Percentiles rank a stretch among this genome's conserved stretches.
Evolutionary conservation across 1,140 invertebrate genomes (phyloP).

Genomic region (Camponotus pennsylvanicus): DNA sequence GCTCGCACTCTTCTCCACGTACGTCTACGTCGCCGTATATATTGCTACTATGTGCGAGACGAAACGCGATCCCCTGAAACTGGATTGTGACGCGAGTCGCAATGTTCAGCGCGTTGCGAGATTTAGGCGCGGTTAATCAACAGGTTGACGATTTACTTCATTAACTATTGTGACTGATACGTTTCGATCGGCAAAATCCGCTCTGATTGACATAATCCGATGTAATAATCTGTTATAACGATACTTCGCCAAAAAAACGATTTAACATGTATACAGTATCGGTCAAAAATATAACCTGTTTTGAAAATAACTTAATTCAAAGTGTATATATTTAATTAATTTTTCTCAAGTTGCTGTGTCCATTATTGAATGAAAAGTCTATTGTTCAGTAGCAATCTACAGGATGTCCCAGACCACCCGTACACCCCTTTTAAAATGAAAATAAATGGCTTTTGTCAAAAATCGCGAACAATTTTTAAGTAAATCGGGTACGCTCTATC

Average conservation of each 20-base stretch:
- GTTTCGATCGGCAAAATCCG: background rate
- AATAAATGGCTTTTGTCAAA: too few relatives aligned
- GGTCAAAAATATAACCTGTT: too few relatives aligned
- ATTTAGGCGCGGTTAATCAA: background rate
- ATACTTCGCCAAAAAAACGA: background rate
- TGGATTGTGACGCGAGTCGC: background rate
- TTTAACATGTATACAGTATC: background rate
- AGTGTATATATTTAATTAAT: too few relatives aligned
- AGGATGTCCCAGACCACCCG: too few relatives aligned
- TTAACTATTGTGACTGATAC: slow-evolving; percentile 11
- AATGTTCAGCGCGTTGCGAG: background rate
- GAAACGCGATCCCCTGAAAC: slow-evolving; percentile 36
- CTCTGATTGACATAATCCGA: background rate
- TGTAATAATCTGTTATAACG: background rate
- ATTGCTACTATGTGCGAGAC: slow-evolving; percentile 23
- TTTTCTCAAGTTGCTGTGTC: too few relatives aligned
- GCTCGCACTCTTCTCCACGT: background rate
- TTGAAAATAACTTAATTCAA: too few relatives aligned
- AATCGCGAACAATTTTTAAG: too few relatives aligned
- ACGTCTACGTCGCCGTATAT: background rate
- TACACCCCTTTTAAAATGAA: too few relatives aligned
- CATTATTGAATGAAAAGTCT: too few relatives aligned
- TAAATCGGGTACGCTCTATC: too few relatives aligned
- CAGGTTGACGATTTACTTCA: slow-evolving; percentile 12
- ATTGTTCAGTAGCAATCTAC: too few relatives aligned